A percentile compares a stretch with the other conserved stretches of the same genome.
Conservation (phyloP, 2,888 invertebrate species). For the Capitulum mitella region DNA sequence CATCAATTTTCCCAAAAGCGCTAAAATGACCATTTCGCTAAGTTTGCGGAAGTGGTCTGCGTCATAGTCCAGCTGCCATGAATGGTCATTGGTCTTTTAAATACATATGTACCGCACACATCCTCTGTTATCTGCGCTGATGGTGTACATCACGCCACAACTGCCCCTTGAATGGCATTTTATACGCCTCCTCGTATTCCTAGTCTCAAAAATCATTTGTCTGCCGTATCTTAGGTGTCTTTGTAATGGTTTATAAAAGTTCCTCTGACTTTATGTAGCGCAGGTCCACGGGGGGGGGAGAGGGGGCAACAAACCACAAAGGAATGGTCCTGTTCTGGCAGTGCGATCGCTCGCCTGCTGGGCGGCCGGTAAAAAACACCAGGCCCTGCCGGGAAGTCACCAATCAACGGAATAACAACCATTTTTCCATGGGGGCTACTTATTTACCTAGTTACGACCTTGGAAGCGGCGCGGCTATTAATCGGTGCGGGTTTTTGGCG, state of each 20-base stretch:
- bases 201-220: no score
- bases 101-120: no score
- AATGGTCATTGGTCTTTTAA: no score
- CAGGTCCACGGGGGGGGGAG: not conserved
- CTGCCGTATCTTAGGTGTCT: not conserved
- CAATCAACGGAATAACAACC: constrained; percentile 18
- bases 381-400: constrained; percentile 7
- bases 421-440: constrained; percentile 21
- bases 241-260: not conserved
- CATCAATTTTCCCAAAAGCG: no score
- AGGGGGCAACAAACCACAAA: not conserved
- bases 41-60: no score
- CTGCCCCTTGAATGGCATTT: no score
- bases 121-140: no score
- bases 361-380: not conserved
- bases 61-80: no score
- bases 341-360: not conserved
- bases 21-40: no score
- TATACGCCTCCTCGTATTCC: no score
- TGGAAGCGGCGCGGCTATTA: not conserved
- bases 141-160: no score
- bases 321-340: constrained; percentile 5
- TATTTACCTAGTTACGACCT: constrained; percentile 16
- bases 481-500: constrained; percentile 3
- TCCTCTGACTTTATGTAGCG: constrained; percentile 15